Evolutionary conservation across 2,113 vertebrate species (phyloP).

Genomic region (Chamaea fasciata): DNA sequence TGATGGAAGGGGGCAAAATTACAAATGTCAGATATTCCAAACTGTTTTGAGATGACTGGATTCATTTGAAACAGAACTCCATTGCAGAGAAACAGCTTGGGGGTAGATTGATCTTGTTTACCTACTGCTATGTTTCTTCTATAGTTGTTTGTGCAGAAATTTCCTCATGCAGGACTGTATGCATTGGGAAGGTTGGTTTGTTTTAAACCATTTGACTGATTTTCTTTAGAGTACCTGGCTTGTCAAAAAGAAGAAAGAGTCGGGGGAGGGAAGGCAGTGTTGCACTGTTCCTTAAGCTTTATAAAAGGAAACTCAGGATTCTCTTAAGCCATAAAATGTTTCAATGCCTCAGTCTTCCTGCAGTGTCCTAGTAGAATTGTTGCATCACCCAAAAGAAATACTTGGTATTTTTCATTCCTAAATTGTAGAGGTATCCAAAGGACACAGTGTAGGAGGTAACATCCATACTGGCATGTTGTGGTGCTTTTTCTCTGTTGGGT

Average conservation of each 20-base stretch:
- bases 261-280: background rate
- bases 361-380: background rate
- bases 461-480: background rate
- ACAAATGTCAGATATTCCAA: constrained; percentile 7
- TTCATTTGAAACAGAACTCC: background rate
- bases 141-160: background rate
- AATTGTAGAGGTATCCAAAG: background rate
- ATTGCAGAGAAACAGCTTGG: background rate
- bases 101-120: constrained; percentile 1
- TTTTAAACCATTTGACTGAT: background rate
- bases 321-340: background rate
- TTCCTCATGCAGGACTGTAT: background rate
- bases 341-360: background rate
- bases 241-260: background rate
- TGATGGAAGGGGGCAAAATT: constrained; percentile 21
- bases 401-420: background rate
- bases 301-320: background rate
- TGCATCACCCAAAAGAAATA: background rate
- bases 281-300: background rate
- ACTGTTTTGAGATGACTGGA: background rate
- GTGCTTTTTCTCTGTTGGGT: background rate
- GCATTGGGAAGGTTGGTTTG: background rate
- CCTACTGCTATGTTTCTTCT: background rate
- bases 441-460: background rate
- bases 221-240: background rate